Evolutionary conservation across 2,797 vertebrate species (phyloP).

Genomic region (Megaceryle alcyon): DNA sequence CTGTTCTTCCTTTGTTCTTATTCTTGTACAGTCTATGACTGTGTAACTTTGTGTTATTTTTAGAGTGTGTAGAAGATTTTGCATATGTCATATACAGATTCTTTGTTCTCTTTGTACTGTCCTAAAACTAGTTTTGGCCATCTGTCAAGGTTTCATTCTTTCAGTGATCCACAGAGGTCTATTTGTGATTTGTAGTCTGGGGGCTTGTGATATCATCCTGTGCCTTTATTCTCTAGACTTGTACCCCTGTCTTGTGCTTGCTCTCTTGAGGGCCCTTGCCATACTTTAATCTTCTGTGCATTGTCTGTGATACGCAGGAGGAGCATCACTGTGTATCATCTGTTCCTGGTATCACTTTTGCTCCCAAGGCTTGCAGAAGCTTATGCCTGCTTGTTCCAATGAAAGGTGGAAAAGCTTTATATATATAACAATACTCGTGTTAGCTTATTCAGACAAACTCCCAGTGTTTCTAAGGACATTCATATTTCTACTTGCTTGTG

Average conservation of each 20-base stretch:
- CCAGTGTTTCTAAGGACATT: background rate
- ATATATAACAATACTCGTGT: too few relatives aligned
- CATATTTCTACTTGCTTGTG: background rate
- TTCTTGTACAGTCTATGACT: background rate
- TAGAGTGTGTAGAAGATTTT: background rate
- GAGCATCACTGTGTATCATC: background rate
- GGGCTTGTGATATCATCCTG: background rate
- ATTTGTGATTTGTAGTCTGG: background rate
- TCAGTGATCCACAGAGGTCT: background rate
- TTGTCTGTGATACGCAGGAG: background rate
- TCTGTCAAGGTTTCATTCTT: background rate
- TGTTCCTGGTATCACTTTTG: background rate
- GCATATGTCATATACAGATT: fast-evolving
- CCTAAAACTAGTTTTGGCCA: background rate
- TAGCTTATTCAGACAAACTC: background rate
- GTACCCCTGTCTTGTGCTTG: background rate
- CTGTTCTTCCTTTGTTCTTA: background rate
- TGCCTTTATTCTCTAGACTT: background rate
- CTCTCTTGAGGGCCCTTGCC: background rate
- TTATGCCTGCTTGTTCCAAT: background rate
- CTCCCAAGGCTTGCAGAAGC: background rate
- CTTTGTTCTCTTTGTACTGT: background rate
- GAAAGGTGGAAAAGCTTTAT: background rate
- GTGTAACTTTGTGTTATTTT: background rate
- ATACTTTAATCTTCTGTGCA: background rate